Evolutionary conservation across 2,113 vertebrate genomes (phyloP).

Genomic region (Triplophysa siluroides): DNA sequence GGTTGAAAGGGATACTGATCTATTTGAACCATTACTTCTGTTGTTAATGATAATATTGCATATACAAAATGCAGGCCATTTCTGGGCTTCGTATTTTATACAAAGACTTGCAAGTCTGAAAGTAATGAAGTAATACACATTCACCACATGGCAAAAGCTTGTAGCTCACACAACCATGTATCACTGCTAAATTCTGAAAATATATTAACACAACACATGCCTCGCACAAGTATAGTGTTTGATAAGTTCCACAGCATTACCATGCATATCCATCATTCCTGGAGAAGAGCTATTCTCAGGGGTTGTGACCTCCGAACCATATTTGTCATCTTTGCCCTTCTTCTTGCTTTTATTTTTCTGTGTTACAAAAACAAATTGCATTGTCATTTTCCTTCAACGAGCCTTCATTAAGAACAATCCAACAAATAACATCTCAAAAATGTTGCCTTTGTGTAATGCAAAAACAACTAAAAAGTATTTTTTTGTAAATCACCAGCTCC

Average conservation of each 20-base stretch:
- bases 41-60: not conserved
- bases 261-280: slow-evolving; percentile 91
- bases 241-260: slow-evolving; percentile 61
- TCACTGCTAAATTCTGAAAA: not conserved
- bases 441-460: not conserved
- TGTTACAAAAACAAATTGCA: slow-evolving; percentile 12
- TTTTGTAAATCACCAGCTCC: too few relatives aligned
- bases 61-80: not conserved
- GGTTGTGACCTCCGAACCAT: slow-evolving; percentile 86
- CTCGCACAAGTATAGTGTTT: not conserved
- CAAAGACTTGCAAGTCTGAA: not conserved
- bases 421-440: not conserved
- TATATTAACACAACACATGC: not conserved
- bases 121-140: not conserved
- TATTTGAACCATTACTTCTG: not conserved
- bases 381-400: not conserved
- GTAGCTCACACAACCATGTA: not conserved
- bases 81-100: not conserved
- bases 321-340: slow-evolving; percentile 88
- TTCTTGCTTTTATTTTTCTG: slow-evolving; percentile 91
- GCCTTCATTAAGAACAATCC: not conserved
- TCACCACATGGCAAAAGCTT: not conserved
- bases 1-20: not conserved
- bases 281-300: slow-evolving; percentile 89
- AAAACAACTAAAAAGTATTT: not conserved